These are phyloP conservation scores for Dipodomys stephensi DNA, from an alignment of 2,113 vertebrate species.

Conservation along the genomic window DNA sequence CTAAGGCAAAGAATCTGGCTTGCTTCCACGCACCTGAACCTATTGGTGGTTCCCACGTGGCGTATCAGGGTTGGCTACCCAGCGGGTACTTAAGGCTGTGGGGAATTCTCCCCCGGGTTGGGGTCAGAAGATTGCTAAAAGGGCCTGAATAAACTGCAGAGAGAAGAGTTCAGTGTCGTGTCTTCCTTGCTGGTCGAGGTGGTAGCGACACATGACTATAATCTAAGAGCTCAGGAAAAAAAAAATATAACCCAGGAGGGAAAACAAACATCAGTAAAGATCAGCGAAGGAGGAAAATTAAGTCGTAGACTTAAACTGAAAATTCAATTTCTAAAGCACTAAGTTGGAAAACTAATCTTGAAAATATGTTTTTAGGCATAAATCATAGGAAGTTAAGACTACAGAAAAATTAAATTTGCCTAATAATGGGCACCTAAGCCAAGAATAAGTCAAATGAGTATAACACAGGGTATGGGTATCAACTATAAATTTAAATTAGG, in stretches of 20 bases:
- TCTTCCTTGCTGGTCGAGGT: too few relatives aligned
- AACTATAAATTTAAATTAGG: not conserved
- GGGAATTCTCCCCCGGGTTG: too few relatives aligned
- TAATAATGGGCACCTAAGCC: not conserved
- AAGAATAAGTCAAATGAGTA: not conserved
- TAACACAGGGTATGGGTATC: not conserved
- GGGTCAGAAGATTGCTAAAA: too few relatives aligned
- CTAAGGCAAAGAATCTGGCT: too few relatives aligned
- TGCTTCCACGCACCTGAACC: too few relatives aligned
- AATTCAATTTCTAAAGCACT: slow-evolving; percentile 39
- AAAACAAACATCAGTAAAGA: slow-evolving; percentile 14
- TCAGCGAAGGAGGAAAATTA: slow-evolving; percentile 1
- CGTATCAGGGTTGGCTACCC: too few relatives aligned
- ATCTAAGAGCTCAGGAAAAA: not conserved
- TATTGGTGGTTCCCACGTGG: too few relatives aligned
- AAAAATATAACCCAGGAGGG: not conserved
- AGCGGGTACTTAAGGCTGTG: too few relatives aligned
- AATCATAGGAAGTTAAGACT: not conserved
- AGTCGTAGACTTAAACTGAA: not conserved
- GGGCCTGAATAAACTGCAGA: too few relatives aligned
- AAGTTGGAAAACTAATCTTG: not conserved
- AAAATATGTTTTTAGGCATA: not conserved
- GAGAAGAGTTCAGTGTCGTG: too few relatives aligned
- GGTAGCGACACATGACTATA: not conserved
- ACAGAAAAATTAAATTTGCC: not conserved